Conservation (phyloP, 92 coral and sea anemone genomes). For the Epizoanthus stellaris region DNA sequence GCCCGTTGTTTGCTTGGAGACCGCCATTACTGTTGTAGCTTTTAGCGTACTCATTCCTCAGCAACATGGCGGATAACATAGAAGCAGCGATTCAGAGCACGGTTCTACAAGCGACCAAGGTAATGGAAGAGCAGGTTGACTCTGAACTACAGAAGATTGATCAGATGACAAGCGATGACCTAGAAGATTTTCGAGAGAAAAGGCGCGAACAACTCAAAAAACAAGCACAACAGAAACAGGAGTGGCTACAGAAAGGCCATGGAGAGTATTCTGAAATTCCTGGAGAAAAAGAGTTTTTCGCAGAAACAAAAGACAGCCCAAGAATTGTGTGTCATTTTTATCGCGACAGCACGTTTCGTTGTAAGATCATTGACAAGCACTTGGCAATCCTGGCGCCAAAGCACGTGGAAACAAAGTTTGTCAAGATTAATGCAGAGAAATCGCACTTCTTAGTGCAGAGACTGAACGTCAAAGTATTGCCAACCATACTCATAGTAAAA, state of each 20-base stretch:
- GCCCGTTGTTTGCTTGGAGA: constrained; percentile 70
- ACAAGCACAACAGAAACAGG: constrained; percentile 85
- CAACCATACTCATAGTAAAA: constrained; percentile 83
- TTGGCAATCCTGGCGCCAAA: constrained; percentile 90
- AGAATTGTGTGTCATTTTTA: constrained; percentile 93
- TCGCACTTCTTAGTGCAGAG: constrained; percentile 86
- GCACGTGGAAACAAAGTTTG: constrained; percentile 94
- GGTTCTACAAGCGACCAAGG: constrained; percentile 86
- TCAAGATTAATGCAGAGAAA: constrained; percentile 87
- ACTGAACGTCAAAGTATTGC: constrained; percentile 82
- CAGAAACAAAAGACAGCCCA: constrained; percentile 89
- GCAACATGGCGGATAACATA: constrained; percentile 58
- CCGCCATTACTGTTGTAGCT: constrained; percentile 50
- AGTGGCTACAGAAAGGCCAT: constrained; percentile 95
- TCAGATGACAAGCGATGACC: constrained; percentile 86
- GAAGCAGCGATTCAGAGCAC: constrained; percentile 83
- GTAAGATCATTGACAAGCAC: constrained; percentile 98
- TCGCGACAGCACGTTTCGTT: constrained; percentile 92
- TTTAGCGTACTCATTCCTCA: too few species aligned
- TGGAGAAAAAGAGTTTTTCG: constrained; percentile 93
- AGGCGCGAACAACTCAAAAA: constrained; percentile 92
- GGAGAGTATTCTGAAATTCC: constrained; percentile 90
- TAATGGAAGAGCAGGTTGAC: constrained; percentile 94
- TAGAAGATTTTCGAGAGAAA: constrained; percentile 94
- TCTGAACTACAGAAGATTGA: constrained; percentile 92